Evolutionary conservation across 1,140 invertebrate genomes (phyloP).

Genomic region (Spodoptera litura): DNA sequence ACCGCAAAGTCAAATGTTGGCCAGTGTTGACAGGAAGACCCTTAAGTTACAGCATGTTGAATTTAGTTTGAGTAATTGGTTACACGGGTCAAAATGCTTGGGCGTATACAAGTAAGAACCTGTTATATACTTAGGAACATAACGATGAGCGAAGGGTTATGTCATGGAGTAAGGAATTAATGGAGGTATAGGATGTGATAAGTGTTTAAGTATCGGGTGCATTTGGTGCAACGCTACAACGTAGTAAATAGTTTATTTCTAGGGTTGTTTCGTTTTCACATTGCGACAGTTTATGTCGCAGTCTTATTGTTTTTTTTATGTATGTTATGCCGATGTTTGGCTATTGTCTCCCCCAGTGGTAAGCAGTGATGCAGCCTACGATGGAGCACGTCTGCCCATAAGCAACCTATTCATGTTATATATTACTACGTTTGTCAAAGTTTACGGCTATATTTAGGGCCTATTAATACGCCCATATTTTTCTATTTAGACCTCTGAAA

Average conservation of each 20-base stretch:
- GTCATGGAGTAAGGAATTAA: slow-evolving; percentile 13
- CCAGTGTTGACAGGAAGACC: slow-evolving; percentile 34
- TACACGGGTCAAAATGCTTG: slow-evolving; percentile 44
- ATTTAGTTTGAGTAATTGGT: slow-evolving; percentile 47
- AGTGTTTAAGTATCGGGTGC: not conserved
- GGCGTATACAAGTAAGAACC: slow-evolving; percentile 6
- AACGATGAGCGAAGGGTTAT: slow-evolving; percentile 3
- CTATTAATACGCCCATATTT: too few species aligned
- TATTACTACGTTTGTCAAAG: too few species aligned
- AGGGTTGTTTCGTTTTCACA: not conserved
- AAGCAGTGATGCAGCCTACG: too few species aligned
- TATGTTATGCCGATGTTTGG: too few species aligned
- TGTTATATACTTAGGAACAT: slow-evolving; percentile 23
- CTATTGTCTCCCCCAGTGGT: too few species aligned
- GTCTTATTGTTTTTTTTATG: too few species aligned
- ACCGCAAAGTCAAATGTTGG: slow-evolving; percentile 34
- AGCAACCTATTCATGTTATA: too few species aligned
- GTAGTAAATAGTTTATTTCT: not conserved
- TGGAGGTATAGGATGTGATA: not conserved
- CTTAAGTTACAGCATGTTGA: slow-evolving; percentile 35
- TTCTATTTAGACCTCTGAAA: too few species aligned
- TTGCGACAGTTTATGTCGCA: too few species aligned
- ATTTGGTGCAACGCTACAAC: not conserved
- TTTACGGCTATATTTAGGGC: too few species aligned
- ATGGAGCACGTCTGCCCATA: too few species aligned